A percentile compares a stretch with the other conserved stretches of the same genome.
Evolutionary conservation across 2,888 invertebrate genomes (phyloP).

Genomic region (Caenorhabditis angaria): DNA sequence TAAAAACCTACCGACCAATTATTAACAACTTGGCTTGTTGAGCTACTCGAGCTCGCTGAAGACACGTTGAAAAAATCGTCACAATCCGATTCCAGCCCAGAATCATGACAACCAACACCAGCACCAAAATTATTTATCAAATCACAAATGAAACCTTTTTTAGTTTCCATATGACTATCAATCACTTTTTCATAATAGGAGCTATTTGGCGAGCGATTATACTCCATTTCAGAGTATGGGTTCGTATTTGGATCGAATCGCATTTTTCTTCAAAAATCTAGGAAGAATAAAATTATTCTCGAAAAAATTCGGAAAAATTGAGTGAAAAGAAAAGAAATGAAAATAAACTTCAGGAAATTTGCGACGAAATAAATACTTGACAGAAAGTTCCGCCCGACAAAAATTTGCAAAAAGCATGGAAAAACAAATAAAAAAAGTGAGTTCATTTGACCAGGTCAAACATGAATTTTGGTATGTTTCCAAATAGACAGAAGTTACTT

Average conservation of each 20-base stretch:
- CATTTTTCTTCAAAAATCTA: conserved; percentile 14
- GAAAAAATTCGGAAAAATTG: neutral
- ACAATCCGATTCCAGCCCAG: conserved; percentile 30
- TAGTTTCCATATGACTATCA: neutral
- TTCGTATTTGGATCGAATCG: conserved; percentile 28
- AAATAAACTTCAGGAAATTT: conserved; percentile 16
- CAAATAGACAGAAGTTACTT: neutral
- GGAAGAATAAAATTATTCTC: neutral
- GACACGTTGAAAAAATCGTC: conserved; percentile 15
- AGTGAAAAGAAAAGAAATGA: conserved; percentile 10
- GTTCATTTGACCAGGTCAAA: neutral
- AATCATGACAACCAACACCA: conserved; percentile 13
- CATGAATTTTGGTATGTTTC: neutral
- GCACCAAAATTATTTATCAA: neutral
- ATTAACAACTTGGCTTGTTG: neutral
- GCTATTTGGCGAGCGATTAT: conserved; percentile 1
- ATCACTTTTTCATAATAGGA: neutral
- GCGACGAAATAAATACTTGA: conserved; percentile 16
- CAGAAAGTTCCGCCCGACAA: conserved; percentile 23
- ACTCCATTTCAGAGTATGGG: conserved; percentile 42
- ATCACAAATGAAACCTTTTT: conserved; percentile 3
- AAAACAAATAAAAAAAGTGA: neutral
- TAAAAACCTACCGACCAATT: neutral
- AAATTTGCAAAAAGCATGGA: conserved; percentile 11
- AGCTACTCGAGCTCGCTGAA: neutral